These are phyloP conservation scores for Heliangelus exortis DNA, from an alignment of 2,797 vertebrate species.

Conservation along the genomic window DNA sequence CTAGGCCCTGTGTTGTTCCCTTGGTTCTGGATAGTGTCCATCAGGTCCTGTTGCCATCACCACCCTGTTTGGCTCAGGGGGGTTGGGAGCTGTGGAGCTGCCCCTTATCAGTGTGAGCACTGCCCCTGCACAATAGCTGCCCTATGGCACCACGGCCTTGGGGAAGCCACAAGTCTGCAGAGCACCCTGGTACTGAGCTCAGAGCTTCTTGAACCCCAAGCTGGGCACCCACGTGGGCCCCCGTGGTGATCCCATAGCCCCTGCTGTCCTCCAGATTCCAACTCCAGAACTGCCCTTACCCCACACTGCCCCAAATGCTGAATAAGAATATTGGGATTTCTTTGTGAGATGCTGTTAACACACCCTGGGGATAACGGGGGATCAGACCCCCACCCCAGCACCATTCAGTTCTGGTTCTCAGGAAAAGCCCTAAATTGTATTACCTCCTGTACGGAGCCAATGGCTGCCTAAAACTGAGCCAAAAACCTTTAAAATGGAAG, in stretches of 20 bases:
- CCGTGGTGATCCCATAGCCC: background rate
- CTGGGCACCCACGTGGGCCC: background rate
- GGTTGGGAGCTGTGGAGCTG: background rate
- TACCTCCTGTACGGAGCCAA: background rate
- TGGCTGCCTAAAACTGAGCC: background rate
- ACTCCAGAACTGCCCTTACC: background rate
- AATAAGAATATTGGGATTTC: background rate
- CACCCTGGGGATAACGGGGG: background rate
- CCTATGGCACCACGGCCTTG: fast-evolving
- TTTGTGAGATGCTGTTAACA: fast-evolving
- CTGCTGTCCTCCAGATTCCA: background rate
- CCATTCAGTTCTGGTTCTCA: background rate
- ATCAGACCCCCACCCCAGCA: background rate
- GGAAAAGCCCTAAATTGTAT: background rate
- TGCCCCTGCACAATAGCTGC: too few species aligned
- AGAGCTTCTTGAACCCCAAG: background rate
- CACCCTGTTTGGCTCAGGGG: background rate
- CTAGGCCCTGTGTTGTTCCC: background rate
- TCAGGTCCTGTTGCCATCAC: background rate
- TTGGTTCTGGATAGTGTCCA: background rate
- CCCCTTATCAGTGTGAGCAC: too few species aligned
- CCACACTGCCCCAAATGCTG: fast-evolving
- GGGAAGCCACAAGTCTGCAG: background rate
- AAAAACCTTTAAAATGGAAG: background rate
- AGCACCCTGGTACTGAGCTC: background rate